Evolutionary conservation across 2,797 vertebrate species (phyloP).

Genomic region (Acomys russatus): DNA sequence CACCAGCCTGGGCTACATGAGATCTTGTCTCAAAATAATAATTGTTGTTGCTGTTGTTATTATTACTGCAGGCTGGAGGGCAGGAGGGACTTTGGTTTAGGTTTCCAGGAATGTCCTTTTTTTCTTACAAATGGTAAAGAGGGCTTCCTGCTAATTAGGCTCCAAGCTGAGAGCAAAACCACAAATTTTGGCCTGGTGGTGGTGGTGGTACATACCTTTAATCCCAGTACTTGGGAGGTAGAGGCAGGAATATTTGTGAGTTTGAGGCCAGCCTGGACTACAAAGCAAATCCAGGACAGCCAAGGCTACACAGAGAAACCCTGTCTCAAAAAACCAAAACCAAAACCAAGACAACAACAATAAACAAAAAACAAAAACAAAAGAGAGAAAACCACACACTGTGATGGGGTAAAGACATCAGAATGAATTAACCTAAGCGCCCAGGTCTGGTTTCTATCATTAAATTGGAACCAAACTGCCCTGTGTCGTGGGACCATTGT

Average conservation of each 20-base stretch:
- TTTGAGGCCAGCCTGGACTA: too few species aligned
- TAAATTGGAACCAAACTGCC: background rate
- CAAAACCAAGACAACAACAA: too few species aligned
- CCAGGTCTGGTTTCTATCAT: constrained; percentile 23
- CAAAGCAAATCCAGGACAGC: too few species aligned
- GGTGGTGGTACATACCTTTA: too few species aligned
- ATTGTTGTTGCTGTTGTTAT: background rate
- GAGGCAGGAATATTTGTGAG: too few species aligned
- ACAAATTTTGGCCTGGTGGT: background rate
- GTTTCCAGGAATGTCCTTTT: background rate
- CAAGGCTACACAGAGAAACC: too few species aligned
- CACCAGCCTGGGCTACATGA: background rate
- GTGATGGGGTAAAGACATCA: background rate
- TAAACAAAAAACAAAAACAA: too few species aligned
- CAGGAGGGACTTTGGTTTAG: background rate
- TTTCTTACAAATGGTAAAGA: background rate
- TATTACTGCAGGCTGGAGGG: background rate
- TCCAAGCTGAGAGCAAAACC: background rate
- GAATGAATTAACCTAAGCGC: background rate
- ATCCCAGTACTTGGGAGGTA: too few species aligned
- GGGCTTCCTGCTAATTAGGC: background rate
- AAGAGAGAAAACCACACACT: background rate
- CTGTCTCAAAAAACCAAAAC: too few species aligned
- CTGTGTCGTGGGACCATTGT: background rate
- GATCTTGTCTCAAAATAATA: background rate